Base-by-base conservation (phyloP, 2,888 invertebrate species). In the Aphidoletes aphidimyza region DNA sequence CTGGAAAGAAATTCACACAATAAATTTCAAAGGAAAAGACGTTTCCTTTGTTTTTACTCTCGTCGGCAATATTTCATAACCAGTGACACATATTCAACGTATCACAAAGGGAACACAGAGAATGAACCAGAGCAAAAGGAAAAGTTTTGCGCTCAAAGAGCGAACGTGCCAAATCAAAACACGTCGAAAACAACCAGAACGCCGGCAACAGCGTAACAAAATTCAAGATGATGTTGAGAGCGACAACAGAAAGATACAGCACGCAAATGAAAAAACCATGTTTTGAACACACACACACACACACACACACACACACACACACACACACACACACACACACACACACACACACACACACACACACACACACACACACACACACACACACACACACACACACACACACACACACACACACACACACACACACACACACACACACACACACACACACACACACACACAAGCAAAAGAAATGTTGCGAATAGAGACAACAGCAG, bases 1-100 rank as follows among this genome's bases (percentile, higher is more conserved):
- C n/a, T n/a, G n/a, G 5, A 26, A n/a, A 54, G 14, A 54, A 54
- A n/a, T 11, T 54, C 30, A 30, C 69, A 69, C 69, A 69, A 69
- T 69, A 69, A 69, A 69, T 69, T 69, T 69, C 69, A 69, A 69
- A 69, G 69, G 14, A 69, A 69, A 69, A 69, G 69, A 69, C 69
- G 34, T 69, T 69, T 69, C 30, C 69, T 30, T 69, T 69, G 30
- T 69, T 69, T 69, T 30, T 69, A 30, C 17, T 69, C 34, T 30
- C 14, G 69, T 69, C 69, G 69, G 69, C 14, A 69, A 69, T 69
- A 69, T 69, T 69, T 69, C 69, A 69, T 69, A 69, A 34, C 69
- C 69, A 69, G 69, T 69, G 69, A 69, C 69, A 69, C 30, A 69
- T 30, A 69, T 69, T 69, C 69, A 69, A 69, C 69, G 69, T 30